Conservation (phyloP, 2,888 invertebrate species). For the Drosophila mercatorum region DNA sequence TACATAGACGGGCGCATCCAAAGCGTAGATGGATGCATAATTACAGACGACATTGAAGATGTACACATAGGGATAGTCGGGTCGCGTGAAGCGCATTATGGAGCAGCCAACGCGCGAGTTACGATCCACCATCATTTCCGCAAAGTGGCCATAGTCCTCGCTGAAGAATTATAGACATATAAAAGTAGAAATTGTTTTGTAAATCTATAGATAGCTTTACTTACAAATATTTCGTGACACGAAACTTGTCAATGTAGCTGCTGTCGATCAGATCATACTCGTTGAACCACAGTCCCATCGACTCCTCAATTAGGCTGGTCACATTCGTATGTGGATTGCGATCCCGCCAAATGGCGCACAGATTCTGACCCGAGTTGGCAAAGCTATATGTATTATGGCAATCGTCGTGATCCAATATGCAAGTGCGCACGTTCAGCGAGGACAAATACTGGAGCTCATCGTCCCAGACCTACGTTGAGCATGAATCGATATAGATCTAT, state of each 20-base stretch:
- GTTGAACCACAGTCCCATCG: conserved; percentile 82
- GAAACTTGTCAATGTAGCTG: conserved; percentile 79
- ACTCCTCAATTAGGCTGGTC: conserved; percentile 81
- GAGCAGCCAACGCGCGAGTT: conserved; percentile 83
- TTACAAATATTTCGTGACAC: conserved; percentile 82
- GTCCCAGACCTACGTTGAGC: conserved; percentile 81
- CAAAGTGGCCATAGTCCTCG: conserved; percentile 84
- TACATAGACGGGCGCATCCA: conserved; percentile 80
- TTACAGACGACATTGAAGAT: conserved; percentile 83
- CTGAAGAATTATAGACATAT: conserved; percentile 50
- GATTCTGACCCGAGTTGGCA: conserved; percentile 82
- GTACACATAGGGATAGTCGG: conserved; percentile 75
- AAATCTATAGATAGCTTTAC: conserved; percentile 31
- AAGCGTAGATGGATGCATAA: conserved; percentile 83
- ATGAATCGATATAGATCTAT: not conserved
- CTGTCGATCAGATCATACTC: conserved; percentile 82
- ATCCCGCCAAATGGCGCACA: conserved; percentile 81
- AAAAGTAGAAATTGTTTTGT: not conserved
- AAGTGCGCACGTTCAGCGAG: conserved; percentile 82
- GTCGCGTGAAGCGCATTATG: conserved; percentile 81
- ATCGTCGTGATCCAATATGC: conserved; percentile 82
- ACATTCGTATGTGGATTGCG: conserved; percentile 76
- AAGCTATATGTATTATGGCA: conserved; percentile 83
- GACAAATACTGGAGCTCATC: conserved; percentile 83
- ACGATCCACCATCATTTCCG: conserved; percentile 83